Base-by-base conservation (phyloP, 2,113 vertebrate genomes). In the Oncorhynchus kisutch region DNA sequence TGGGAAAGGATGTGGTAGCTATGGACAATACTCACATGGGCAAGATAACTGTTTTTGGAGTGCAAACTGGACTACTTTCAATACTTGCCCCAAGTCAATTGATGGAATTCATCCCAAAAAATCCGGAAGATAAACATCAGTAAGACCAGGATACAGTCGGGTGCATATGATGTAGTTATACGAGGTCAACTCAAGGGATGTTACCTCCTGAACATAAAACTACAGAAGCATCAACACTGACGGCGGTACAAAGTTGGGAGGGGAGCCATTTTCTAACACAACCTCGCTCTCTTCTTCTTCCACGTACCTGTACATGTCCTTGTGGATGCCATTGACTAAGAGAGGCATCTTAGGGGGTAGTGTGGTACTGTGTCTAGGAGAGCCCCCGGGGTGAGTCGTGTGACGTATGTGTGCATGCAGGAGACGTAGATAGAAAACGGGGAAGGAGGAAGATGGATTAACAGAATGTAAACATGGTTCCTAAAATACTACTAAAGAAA, bases 311-410 rank as follows among this genome's bases (percentile, higher is more conserved):
- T 92, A 94, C 34, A 91, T 81, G 70, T 89, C 86, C 90, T 94
- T 95, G 86, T 88, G 90, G 90, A 88, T 91, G 89, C 91, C 82
- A 84, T 89, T 95, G 88, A 94, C 93, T 93, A 97, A 91, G 82
- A 96, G 94, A 87, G 93, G 93, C 95, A 96, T 95, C 95, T 93
- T 94, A 88, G 93, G 94, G 67, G 94, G 95, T 82, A 96, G 91
- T 79, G 90, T 94, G 92, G 94, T 94, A 94, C 83, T 94, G 84
- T 91, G 89, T 85, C 93, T 95, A 94, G 92, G 67, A 87, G 92
- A 91, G 82, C 88, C 92, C 93, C 95, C 95, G 90, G 86, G 90
- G 82, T 34, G 67, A n/a, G 71, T 59, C 13, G 80, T 11, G 69
- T 45, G 70, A 91, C 88, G 87, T 54, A 22, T 31, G 68, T 84